phyloP scores from a whole-genome alignment of 2,113 vertebrate species.

The Callorhinus ursinus region DNA sequence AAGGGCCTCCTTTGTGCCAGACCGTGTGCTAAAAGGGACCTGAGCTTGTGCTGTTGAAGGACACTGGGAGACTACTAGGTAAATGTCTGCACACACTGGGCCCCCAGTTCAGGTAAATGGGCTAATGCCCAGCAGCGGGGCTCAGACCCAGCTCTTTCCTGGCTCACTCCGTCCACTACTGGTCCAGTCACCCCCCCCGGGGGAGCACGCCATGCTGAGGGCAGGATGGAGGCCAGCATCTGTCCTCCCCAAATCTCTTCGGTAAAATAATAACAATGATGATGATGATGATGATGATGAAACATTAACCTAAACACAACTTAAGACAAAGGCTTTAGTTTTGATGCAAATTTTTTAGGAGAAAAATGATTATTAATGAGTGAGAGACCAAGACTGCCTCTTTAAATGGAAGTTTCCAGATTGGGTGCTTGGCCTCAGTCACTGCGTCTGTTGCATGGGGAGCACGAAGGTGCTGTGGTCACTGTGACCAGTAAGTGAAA shows the following conservation, averaged over 20 bases:
- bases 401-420: background rate
- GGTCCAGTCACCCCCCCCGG: rapidly evolving
- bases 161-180: rapidly evolving
- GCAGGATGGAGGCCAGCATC: no score
- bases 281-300: no score
- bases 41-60: background rate
- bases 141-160: background rate
- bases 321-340: background rate
- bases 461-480: background rate
- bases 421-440: background rate
- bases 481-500: background rate
- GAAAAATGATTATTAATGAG: background rate
- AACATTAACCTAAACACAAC: background rate
- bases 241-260: background rate
- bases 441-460: background rate
- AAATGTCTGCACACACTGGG: background rate
- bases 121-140: background rate
- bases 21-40: background rate
- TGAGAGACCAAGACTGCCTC: background rate
- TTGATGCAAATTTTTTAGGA: background rate
- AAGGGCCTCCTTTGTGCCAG: background rate
- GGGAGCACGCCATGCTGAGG: background rate
- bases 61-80: background rate
- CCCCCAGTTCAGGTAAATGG: background rate
- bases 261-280: background rate